Evolutionary conservation across 92 coral and sea anemone species (phyloP).

Genomic region (Actinostola sp.): DNA sequence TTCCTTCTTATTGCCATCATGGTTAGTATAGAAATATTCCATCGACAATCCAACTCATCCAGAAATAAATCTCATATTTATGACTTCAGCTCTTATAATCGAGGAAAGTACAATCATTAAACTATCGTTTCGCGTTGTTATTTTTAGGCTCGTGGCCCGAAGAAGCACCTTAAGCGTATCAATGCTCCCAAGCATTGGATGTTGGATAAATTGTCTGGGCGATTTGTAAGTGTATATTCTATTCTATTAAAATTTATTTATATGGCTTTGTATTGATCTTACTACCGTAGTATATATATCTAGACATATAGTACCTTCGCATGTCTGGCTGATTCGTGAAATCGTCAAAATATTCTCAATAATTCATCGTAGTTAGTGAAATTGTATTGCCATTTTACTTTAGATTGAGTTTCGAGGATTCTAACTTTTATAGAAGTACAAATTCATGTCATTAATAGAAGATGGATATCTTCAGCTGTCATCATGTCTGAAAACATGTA

Average conservation of each 20-base stretch:
- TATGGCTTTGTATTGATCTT: neutral
- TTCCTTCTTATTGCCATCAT: constrained; percentile 91
- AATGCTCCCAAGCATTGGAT: constrained; percentile 99
- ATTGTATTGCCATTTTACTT: too few species aligned
- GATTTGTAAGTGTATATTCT: constrained; percentile 72
- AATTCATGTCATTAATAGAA: too few species aligned
- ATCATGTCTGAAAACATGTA: too few species aligned
- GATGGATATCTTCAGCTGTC: too few species aligned
- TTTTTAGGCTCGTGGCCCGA: constrained; percentile 99
- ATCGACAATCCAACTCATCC: constrained; percentile 62
- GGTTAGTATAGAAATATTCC: constrained; percentile 62
- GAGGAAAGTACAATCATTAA: constrained; percentile 34
- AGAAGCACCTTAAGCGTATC: constrained; percentile 98
- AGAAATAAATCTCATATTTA: constrained; percentile 7
- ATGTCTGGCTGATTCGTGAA: neutral
- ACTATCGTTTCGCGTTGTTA: constrained; percentile 45
- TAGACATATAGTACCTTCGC: neutral
- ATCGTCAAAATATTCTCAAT: neutral
- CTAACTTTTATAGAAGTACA: too few species aligned
- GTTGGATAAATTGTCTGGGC: constrained; percentile 99
- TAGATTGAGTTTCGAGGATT: too few species aligned
- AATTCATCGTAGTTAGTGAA: neutral
- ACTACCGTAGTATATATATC: neutral
- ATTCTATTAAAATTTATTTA: neutral
- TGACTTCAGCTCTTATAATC: neutral